These are phyloP conservation scores for Stenopsyche tienmushanensis DNA, from an alignment of 1,140 invertebrate species.

Conservation along the genomic window DNA sequence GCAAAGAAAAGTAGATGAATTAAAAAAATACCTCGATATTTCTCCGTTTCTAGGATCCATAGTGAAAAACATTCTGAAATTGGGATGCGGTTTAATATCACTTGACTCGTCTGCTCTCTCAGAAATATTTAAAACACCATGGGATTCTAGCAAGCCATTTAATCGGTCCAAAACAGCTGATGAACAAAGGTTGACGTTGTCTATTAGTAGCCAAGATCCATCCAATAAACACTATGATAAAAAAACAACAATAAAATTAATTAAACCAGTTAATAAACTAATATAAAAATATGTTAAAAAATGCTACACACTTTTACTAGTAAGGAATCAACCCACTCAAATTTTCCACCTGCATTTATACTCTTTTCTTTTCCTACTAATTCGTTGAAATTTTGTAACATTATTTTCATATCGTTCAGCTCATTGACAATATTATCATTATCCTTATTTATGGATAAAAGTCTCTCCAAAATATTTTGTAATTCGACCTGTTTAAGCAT, in stretches of 20 bases:
- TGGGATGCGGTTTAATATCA: constrained; percentile 79
- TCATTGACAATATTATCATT: too few relatives aligned
- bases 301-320: constrained; percentile 71
- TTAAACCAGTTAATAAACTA: constrained; percentile 9
- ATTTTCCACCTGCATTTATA: constrained; percentile 79
- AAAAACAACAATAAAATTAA: constrained; percentile 6
- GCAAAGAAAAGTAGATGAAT: not conserved
- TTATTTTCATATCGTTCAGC: constrained; percentile 41
- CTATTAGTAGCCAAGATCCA: constrained; percentile 90
- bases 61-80: constrained; percentile 93
- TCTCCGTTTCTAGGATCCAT: constrained; percentile 95
- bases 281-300: constrained; percentile 37
- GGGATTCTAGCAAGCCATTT: constrained; percentile 92
- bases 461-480: constrained; percentile 48
- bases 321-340: constrained; percentile 97
- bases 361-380: constrained; percentile 59
- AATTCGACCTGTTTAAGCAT: constrained; percentile 53
- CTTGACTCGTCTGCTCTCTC: constrained; percentile 82
- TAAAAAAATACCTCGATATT: constrained; percentile 72
- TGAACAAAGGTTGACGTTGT: constrained; percentile 97
- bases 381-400: constrained; percentile 44
- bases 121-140: constrained; percentile 85
- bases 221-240: constrained; percentile 68
- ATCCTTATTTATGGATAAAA: constrained; percentile 41
- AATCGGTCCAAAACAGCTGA: constrained; percentile 94